Conservation (phyloP, 2,888 invertebrate genomes). For the Campoplex nolae region DNA sequence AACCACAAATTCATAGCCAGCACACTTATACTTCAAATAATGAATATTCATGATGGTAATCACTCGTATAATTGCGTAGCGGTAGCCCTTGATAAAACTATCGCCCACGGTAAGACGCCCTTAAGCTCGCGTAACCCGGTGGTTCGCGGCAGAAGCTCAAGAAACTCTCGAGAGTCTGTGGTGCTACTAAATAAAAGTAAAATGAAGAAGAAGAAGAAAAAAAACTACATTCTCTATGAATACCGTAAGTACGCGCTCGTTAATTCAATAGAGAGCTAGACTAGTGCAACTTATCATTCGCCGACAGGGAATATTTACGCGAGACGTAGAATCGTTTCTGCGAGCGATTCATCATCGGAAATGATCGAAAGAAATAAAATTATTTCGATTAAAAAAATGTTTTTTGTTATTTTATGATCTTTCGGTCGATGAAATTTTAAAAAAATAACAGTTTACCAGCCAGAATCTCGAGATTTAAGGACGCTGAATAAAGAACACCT, state of each 20-base stretch:
- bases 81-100: slow-evolving; percentile 69
- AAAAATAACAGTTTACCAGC: background rate
- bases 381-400: background rate
- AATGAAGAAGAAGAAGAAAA: background rate
- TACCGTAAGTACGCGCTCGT: slow-evolving; percentile 22
- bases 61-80: slow-evolving; percentile 78
- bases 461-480: background rate
- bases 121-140: slow-evolving; percentile 75
- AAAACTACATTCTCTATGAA: slow-evolving; percentile 5
- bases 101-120: slow-evolving; percentile 65
- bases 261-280: slow-evolving; percentile 48
- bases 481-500: too few species aligned
- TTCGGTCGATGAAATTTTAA: background rate
- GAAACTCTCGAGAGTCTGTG: slow-evolving; percentile 18
- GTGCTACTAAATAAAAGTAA: slow-evolving; percentile 10
- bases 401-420: background rate
- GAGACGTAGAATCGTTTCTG: slow-evolving; percentile 55
- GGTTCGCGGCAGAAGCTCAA: slow-evolving; percentile 57
- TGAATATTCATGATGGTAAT: slow-evolving; percentile 80
- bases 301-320: slow-evolving; percentile 32
- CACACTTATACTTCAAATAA: slow-evolving; percentile 49
- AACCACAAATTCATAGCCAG: slow-evolving; percentile 44
- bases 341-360: slow-evolving; percentile 57
- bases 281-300: slow-evolving; percentile 53
- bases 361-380: slow-evolving; percentile 33